Conservation (phyloP, 1,140 invertebrate genomes). For the Macrotrachela quadricornifera region DNA sequence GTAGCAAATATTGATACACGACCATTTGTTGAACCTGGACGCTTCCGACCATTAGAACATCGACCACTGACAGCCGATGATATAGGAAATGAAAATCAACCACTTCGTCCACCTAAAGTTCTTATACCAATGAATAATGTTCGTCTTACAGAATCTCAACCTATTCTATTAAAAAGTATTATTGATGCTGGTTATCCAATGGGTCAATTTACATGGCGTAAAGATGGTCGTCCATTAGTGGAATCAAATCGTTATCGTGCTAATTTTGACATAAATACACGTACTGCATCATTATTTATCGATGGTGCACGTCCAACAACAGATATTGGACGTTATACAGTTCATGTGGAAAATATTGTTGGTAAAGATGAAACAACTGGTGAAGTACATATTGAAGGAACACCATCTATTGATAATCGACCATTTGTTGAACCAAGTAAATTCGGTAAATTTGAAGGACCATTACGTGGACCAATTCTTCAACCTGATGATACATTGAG, state of each 20-base stretch:
- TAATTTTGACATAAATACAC: slow-evolving; percentile 5
- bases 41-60: background rate
- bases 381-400: background rate
- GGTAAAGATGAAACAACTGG: slow-evolving; percentile 1
- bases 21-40: slow-evolving; percentile 3
- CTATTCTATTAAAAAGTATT: slow-evolving; percentile 28
- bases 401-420: background rate
- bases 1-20: slow-evolving; percentile 3
- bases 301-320: slow-evolving; percentile 48
- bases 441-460: background rate
- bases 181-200: slow-evolving; percentile 16
- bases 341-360: slow-evolving; percentile 14
- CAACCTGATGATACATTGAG: too few relatives aligned
- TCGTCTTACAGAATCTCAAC: slow-evolving; percentile 24
- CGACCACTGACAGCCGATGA: too few relatives aligned
- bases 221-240: slow-evolving; percentile 1
- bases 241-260: background rate
- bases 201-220: slow-evolving; percentile 3
- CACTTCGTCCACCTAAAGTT: background rate
- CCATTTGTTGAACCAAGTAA: background rate
- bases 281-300: slow-evolving; percentile 40
- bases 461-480: background rate
- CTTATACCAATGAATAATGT: slow-evolving; percentile 10
- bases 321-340: slow-evolving; percentile 62
- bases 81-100: background rate